These are phyloP conservation scores for Halcyon senegalensis DNA, from an alignment of 2,113 vertebrate species.

Conservation along the genomic window DNA sequence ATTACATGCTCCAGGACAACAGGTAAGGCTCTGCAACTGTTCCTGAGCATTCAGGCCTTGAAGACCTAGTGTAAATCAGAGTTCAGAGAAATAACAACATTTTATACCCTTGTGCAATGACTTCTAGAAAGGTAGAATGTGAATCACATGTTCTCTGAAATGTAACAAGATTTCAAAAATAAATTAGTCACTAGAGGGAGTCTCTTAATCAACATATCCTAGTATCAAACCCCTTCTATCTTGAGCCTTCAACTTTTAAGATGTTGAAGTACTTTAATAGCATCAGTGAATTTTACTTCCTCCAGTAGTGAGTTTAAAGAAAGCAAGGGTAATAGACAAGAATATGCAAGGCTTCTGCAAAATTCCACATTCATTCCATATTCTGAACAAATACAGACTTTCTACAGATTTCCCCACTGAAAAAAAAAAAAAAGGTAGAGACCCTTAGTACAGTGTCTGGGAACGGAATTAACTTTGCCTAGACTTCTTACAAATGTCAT, in stretches of 20 bases:
- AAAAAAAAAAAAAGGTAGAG: background rate
- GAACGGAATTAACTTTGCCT: background rate
- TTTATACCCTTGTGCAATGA: background rate
- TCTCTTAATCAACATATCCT: background rate
- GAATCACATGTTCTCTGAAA: background rate
- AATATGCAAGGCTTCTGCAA: background rate
- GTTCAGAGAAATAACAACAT: background rate
- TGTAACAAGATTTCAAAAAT: background rate
- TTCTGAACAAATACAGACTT: background rate
- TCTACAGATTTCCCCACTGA: background rate
- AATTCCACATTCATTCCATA: background rate
- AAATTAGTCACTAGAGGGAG: slow-evolving; percentile 39
- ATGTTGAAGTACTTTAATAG: background rate
- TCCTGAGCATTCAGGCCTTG: background rate
- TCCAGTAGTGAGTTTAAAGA: background rate
- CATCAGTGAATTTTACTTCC: background rate
- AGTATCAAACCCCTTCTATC: accelerated
- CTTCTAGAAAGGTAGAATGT: background rate
- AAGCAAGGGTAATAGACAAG: background rate
- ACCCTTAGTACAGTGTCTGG: background rate
- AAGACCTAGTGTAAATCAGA: background rate
- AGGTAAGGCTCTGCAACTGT: background rate
- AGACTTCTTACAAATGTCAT: background rate
- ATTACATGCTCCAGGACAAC: accelerated
- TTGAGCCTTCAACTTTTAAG: background rate